Base-by-base conservation (phyloP, 2,888 invertebrate species). In the Chromoteleia sp. region DNA sequence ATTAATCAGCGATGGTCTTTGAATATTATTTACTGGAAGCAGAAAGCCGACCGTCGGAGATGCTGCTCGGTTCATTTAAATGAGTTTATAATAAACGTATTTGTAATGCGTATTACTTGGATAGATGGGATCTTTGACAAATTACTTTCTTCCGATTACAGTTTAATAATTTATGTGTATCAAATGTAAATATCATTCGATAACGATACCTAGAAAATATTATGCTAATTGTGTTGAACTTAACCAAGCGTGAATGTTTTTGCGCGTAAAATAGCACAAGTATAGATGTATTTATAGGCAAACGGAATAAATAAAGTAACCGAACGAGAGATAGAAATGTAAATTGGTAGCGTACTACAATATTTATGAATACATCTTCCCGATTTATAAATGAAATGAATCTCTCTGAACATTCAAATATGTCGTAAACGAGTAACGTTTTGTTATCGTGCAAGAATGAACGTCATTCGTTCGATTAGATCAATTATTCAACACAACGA, bases 1-100 rank as follows among this genome's bases (percentile, higher is more conserved):
- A 52, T 50, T 61, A 71, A 71, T 71, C 39, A n/a, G 30, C 39
- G 52, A 41, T 59, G 50, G n/a, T 17, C 19, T 30, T 21, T 43
- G 59, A 59, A 59, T 59, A 19, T 50, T 58, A 71, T 59, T 58
- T 59, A 45, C 45, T 58, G 33, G 33, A 36, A 48, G 25, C 56
- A 68, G 70, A 48, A 58, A 70, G 17, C 29, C 25, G 30, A 43
- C 52, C 61, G 59, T 61, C 33, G 29, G 12, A n/a, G 39, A 36
- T n/a, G 0, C 14, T 33, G 14, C 21, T 68, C 17, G 48, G 1
- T 30, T 15, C 41, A 39, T 33, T 50, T 48, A 41, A 58, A 58
- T 58, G 56, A 54, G 7, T 54, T 17, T 33, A 33, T 54, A 33
- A 36, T 19, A 36, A 54, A 54, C 36, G 36, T 36, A 17, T 36